Percentiles rank a stretch among this genome's conserved stretches.
These are phyloP conservation scores for Apostichopus leukothele DNA, from an alignment of 53 echinoderm and acorn worm species.

Conservation along the genomic window DNA sequence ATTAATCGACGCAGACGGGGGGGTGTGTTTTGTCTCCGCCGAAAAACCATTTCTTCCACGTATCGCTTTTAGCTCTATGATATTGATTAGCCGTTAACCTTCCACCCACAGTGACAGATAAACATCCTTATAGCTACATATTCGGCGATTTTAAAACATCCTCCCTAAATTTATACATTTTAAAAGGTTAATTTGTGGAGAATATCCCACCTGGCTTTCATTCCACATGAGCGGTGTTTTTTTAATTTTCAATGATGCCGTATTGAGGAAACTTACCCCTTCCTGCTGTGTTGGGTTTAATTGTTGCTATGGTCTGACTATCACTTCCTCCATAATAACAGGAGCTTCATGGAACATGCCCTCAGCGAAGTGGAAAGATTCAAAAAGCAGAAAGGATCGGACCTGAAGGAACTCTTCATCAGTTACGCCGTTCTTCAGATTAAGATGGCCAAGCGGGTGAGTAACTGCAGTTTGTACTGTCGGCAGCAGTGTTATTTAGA, in stretches of 20 bases:
- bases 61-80: no score
- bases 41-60: no score
- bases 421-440: conserved; percentile 97
- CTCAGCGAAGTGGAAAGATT: conserved; percentile 87
- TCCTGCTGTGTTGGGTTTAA: background rate
- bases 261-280: background rate
- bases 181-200: no score
- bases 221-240: background rate
- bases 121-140: no score
- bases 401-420: conserved; percentile 97
- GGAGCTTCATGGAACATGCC: conserved; percentile 82
- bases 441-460: conserved; percentile 96
- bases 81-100: no score
- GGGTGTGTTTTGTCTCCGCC: no score
- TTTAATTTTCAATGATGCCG: conserved; percentile 8
- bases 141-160: no score
- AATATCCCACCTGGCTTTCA: background rate
- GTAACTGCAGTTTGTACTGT: background rate
- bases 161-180: no score
- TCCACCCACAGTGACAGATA: no score
- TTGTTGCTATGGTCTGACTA: conserved; percentile 18
- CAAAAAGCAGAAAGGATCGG: conserved; percentile 84
- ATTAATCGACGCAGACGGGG: no score
- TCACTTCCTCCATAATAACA: conserved; percentile 44
- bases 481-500: no score